phyloP scores from a whole-genome alignment of 2,797 vertebrate genomes.

The Leptoclinus maculatus region DNA sequence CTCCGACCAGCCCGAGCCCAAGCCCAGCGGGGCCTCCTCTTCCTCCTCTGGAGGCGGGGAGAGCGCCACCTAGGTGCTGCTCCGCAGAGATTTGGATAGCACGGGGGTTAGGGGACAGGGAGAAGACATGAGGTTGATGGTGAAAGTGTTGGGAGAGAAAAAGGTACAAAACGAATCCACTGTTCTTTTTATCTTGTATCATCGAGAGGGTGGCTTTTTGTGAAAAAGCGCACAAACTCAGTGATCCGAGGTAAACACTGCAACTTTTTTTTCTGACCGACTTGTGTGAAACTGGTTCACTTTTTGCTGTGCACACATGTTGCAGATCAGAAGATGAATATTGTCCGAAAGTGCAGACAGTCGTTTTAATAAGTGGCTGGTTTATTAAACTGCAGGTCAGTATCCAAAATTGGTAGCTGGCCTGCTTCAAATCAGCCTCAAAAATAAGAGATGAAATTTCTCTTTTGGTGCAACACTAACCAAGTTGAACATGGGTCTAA shows the following conservation, averaged over 20 bases:
- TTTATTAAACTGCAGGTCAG: conserved; percentile 65
- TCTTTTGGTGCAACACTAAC: conserved; percentile 58
- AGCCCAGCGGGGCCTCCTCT: conserved; percentile 69
- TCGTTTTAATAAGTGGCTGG: conserved; percentile 38
- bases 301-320: conserved; percentile 67
- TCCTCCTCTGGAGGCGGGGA: conserved; percentile 67
- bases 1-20: conserved; percentile 71
- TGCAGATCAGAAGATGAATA: conserved; percentile 65
- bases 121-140: conserved; percentile 49
- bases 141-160: conserved; percentile 65
- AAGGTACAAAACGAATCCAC: conserved; percentile 57
- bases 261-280: conserved; percentile 54
- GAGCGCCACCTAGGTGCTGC: conserved; percentile 74
- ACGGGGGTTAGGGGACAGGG: conserved; percentile 51
- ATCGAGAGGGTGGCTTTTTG: conserved; percentile 54
- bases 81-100: conserved; percentile 32
- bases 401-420: conserved; percentile 47
- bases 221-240: conserved; percentile 46
- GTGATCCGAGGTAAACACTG: conserved; percentile 59
- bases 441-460: conserved; percentile 40
- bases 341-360: conserved; percentile 54
- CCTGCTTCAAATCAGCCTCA: conserved; percentile 53
- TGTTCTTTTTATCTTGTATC: conserved; percentile 57
- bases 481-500: conserved; percentile 47
- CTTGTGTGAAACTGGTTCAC: conserved; percentile 78